Evolutionary conservation across 2,113 vertebrate species (phyloP).

Genomic region (Pithys albifrons): DNA sequence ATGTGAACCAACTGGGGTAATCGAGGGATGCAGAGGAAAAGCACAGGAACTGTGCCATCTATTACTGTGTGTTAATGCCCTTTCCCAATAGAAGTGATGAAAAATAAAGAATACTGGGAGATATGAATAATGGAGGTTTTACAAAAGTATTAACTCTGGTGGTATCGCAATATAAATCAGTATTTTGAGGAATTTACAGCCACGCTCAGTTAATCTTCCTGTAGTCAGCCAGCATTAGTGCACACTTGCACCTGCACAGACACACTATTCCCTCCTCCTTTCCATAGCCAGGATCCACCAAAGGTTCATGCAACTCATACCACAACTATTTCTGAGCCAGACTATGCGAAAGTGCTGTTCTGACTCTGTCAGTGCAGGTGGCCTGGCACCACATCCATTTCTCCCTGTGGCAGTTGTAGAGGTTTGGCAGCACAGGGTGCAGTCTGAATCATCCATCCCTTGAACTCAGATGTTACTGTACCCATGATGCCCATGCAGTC

Average conservation of each 20-base stretch:
- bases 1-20: background rate
- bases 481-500: background rate
- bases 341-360: fast-evolving
- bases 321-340: background rate
- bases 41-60: background rate
- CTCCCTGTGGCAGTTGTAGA: background rate
- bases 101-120: background rate
- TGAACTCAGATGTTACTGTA: background rate
- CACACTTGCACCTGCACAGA: background rate
- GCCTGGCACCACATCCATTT: background rate
- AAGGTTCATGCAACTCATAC: background rate
- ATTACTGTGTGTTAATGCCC: background rate
- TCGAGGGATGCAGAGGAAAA: background rate
- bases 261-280: background rate
- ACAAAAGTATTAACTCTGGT: background rate
- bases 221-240: fast-evolving
- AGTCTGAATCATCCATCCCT: background rate
- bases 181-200: background rate
- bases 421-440: background rate
- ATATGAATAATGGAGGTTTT: background rate
- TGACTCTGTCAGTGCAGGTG: background rate
- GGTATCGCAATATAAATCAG: background rate
- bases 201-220: background rate
- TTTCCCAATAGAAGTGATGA: background rate
- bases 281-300: background rate